Evolutionary conservation across 2,797 vertebrate genomes (phyloP).

Genomic region (Dryobates pubescens): DNA sequence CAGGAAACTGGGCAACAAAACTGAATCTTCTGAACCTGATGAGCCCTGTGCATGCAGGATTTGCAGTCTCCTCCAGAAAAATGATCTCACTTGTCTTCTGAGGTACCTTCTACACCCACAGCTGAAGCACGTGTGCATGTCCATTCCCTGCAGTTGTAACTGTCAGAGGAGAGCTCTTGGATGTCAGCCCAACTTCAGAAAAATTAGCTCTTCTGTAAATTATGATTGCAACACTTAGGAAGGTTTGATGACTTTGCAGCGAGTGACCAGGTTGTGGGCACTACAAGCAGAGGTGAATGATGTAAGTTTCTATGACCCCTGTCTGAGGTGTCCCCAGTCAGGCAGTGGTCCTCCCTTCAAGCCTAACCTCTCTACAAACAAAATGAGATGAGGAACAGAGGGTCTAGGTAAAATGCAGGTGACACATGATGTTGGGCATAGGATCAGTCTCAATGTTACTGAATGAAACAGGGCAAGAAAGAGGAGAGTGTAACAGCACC

Average conservation of each 20-base stretch:
- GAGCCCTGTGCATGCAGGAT: neutral
- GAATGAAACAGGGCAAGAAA: neutral
- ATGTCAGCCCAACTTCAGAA: neutral
- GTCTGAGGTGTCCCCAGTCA: neutral
- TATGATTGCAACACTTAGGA: neutral
- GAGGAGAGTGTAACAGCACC: neutral
- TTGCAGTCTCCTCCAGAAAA: neutral
- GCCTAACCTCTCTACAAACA: neutral
- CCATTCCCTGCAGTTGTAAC: neutral
- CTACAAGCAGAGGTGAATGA: neutral
- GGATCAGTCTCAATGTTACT: neutral
- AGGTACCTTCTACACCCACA: neutral
- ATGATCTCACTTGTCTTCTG: neutral
- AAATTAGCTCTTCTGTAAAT: neutral
- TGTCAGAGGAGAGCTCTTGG: neutral
- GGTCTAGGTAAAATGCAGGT: neutral
- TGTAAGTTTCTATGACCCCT: neutral
- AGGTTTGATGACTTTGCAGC: neutral
- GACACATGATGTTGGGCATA: neutral
- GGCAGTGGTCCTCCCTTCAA: neutral
- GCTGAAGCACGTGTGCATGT: neutral
- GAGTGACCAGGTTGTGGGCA: neutral
- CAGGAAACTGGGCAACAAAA: neutral
- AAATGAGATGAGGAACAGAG: neutral
- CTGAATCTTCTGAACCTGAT: neutral